Evolutionary conservation across 2,888 invertebrate genomes (phyloP).

Genomic region (Podabrus alpinus): DNA sequence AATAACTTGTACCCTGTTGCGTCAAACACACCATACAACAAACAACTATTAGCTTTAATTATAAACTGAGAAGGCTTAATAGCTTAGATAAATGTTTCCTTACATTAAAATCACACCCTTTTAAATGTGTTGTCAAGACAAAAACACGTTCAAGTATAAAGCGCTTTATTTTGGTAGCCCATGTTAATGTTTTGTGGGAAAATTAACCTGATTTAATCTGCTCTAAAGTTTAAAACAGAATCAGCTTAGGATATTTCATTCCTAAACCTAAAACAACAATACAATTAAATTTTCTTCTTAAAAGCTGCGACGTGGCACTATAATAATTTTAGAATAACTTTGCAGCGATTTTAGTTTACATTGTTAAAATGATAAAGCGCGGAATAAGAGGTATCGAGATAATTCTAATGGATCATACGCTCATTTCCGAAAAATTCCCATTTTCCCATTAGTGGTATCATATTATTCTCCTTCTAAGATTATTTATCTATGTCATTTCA

Average conservation of each 20-base stretch:
- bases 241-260: neutral
- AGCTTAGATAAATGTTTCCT: neutral
- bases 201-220: neutral
- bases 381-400: neutral
- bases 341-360: neutral
- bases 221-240: neutral
- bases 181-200: neutral
- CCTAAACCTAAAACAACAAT: neutral
- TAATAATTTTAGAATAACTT: neutral
- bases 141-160: neutral
- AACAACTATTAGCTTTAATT: neutral
- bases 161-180: neutral
- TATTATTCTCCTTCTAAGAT: neutral
- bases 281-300: neutral
- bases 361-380: neutral
- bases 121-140: neutral
- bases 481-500: neutral
- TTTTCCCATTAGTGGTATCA: neutral
- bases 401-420: neutral
- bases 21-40: neutral
- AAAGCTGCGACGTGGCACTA: neutral
- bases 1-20: neutral
- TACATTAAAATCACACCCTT: neutral
- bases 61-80: neutral
- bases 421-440: neutral